Evolutionary conservation across 2,888 invertebrate species (phyloP).

Genomic region (Thereva nobilitata): DNA sequence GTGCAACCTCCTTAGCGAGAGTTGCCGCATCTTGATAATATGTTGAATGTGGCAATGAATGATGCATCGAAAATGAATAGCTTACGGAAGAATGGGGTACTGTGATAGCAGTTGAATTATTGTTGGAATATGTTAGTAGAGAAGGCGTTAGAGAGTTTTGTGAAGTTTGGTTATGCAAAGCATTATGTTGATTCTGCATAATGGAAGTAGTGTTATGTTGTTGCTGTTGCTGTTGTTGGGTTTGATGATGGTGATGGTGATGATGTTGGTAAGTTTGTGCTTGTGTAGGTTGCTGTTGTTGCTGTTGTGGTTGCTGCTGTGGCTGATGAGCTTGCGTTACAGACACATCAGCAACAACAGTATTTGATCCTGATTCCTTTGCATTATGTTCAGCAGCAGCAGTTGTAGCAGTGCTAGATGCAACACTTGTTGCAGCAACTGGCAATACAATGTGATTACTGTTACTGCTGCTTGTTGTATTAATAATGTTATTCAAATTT

Average conservation of each 20-base stretch:
- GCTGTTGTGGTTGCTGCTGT: conserved; percentile 4
- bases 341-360: conserved; percentile 11
- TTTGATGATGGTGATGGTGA: conserved; percentile 33
- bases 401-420: conserved; percentile 18
- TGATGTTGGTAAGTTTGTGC: conserved; percentile 27
- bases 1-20: conserved; percentile 79
- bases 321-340: conserved; percentile 7
- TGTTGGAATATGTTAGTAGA: conserved; percentile 33
- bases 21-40: conserved; percentile 65
- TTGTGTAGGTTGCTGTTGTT: conserved; percentile 20
- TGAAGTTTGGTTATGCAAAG: conserved; percentile 35
- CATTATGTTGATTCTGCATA: conserved; percentile 24
- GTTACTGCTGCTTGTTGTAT: conserved; percentile 36
- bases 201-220: conserved; percentile 14
- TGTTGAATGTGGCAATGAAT: conserved; percentile 13
- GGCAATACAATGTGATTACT: conserved; percentile 27
- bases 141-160: conserved; percentile 35
- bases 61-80: conserved; percentile 34
- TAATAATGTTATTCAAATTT: conserved; percentile 39
- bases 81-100: conserved; percentile 43
- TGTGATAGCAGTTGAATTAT: conserved; percentile 42
- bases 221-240: conserved; percentile 11
- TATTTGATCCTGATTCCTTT: not conserved
- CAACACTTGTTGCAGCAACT: conserved; percentile 27
- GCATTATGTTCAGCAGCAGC: conserved; percentile 13